Conservation (phyloP, 2,797 vertebrate genomes). For the Sebastes trivittatus region DNA sequence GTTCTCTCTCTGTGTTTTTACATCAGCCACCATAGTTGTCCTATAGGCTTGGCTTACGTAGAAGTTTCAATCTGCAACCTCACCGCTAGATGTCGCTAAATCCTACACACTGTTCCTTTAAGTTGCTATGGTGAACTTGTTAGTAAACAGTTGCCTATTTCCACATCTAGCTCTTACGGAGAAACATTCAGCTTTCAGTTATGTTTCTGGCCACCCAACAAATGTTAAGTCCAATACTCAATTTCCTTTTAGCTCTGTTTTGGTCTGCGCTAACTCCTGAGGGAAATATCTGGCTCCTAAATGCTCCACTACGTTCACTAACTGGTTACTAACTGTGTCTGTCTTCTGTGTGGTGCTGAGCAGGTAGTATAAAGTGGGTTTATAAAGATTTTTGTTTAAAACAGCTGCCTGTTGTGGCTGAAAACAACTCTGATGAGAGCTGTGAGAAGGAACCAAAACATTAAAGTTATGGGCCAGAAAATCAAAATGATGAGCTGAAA, state of each 20-base stretch:
- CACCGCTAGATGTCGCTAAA: too few relatives aligned
- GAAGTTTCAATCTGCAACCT: too few relatives aligned
- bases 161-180: neutral
- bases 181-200: neutral
- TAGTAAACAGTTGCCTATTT: neutral
- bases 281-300: neutral
- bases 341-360: neutral
- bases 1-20: too few relatives aligned
- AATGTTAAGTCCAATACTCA: neutral
- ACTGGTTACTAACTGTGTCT: neutral
- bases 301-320: neutral
- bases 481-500: neutral
- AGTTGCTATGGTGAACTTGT: neutral
- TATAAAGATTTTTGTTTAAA: neutral
- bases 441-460: neutral
- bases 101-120: too few relatives aligned
- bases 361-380: neutral
- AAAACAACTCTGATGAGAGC: neutral
- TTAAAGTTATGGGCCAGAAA: neutral
- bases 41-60: accelerated
- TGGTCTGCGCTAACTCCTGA: neutral
- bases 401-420: neutral
- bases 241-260: neutral
- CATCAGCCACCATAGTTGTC: too few relatives aligned
- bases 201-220: neutral